phyloP scores from a whole-genome alignment of 2,113 vertebrate species.

The Tursiops truncatus region DNA sequence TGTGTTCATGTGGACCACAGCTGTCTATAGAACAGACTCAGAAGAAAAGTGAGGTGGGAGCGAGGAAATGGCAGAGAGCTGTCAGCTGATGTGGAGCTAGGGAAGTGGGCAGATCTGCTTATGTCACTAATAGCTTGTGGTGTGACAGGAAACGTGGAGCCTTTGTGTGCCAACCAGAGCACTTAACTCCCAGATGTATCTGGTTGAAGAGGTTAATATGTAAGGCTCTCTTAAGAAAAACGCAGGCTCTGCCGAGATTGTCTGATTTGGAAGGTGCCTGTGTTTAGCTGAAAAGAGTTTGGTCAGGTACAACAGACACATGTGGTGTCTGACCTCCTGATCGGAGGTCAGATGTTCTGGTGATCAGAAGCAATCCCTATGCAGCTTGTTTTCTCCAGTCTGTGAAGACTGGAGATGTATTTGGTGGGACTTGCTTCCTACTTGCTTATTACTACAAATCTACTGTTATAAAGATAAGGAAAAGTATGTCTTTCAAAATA shows the following conservation, averaged over 20 bases:
- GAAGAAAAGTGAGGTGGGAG: not conserved
- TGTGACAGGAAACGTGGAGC: slow-evolving; percentile 26
- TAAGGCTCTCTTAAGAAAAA: not conserved
- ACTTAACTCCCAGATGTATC: not conserved
- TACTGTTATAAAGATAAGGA: not conserved
- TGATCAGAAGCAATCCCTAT: not conserved
- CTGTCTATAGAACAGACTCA: not conserved
- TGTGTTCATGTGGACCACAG: not conserved
- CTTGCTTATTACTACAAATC: not conserved
- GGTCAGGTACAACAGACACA: not conserved
- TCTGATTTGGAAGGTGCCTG: not conserved
- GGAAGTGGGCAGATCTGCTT: slow-evolving; percentile 1
- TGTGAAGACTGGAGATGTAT: not conserved
- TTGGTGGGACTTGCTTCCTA: not conserved
- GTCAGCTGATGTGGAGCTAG: not conserved
- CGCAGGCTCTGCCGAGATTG: not conserved
- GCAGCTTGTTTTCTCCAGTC: not conserved
- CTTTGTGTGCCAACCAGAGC: not conserved
- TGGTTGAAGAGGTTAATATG: slow-evolving; percentile 17
- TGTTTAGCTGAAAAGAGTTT: not conserved
- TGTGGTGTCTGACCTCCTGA: not conserved
- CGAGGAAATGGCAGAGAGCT: not conserved
- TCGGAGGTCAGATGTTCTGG: not conserved
- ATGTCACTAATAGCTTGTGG: not conserved
- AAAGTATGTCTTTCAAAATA: slow-evolving; percentile 14